Evolutionary conservation across 2,797 vertebrate genomes (phyloP).

Genomic region (Labeo calbasu): DNA sequence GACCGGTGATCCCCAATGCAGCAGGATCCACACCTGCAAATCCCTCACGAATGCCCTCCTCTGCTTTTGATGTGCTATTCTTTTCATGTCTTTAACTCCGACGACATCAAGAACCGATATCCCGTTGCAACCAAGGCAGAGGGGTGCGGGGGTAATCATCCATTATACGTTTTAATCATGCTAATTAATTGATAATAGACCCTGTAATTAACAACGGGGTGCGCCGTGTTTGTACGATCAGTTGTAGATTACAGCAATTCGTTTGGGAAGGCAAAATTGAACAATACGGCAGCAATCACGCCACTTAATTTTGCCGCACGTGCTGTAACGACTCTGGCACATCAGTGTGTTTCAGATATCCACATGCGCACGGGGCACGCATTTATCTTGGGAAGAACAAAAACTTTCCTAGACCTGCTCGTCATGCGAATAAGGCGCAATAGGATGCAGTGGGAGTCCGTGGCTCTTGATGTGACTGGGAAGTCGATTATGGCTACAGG

Average conservation of each 20-base stretch:
- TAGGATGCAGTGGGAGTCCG: constrained; percentile 49
- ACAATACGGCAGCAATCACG: constrained; percentile 34
- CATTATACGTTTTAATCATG: constrained; percentile 83
- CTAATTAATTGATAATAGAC: constrained; percentile 85
- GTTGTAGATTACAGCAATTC: constrained; percentile 47
- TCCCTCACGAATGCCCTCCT: constrained; percentile 77
- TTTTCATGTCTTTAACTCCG: constrained; percentile 79
- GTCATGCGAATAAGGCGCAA: constrained; percentile 43
- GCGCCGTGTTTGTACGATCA: constrained; percentile 78
- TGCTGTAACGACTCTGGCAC: constrained; percentile 26
- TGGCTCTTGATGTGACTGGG: constrained; percentile 45
- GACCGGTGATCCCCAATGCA: constrained; percentile 64
- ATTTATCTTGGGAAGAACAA: constrained; percentile 50
- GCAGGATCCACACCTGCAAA: constrained; percentile 78
- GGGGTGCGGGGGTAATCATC: constrained; percentile 69
- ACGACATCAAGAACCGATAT: constrained; percentile 72
- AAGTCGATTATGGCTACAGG: constrained; percentile 60
- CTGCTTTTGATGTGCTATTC: constrained; percentile 84
- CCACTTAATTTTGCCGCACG: constrained; percentile 10
- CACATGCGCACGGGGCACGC: constrained; percentile 4
- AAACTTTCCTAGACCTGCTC: constrained; percentile 54
- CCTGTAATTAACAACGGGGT: constrained; percentile 79
- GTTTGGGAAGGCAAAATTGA: constrained; percentile 14
- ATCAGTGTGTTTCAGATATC: constrained; percentile 55
- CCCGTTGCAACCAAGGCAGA: constrained; percentile 74